These are phyloP conservation scores for Tragelaphus imberbis DNA, from an alignment of 2,113 vertebrate species.

Conservation along the genomic window DNA sequence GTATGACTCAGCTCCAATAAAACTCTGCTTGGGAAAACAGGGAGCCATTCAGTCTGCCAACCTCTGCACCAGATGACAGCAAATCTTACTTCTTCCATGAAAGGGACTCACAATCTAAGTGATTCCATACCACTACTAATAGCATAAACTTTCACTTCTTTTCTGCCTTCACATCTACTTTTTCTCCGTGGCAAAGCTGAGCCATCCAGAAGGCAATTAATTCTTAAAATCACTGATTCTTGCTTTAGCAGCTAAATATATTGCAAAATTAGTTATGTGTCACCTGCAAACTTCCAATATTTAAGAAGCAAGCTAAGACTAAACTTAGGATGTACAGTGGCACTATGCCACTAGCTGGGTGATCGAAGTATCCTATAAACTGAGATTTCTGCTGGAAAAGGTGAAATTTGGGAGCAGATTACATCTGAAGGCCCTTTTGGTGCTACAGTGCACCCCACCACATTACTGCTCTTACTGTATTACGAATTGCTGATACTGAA, in stretches of 20 bases:
- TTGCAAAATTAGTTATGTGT: background rate
- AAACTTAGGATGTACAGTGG: background rate
- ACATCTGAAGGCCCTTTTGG: background rate
- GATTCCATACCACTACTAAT: background rate
- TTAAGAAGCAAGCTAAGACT: background rate
- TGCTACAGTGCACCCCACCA: background rate
- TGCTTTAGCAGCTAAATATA: background rate
- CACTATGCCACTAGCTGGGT: background rate
- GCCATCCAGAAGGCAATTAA: background rate
- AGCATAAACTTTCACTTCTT: background rate
- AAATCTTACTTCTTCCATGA: background rate
- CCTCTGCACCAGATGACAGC: background rate
- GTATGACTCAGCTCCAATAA: background rate
- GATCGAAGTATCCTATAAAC: background rate
- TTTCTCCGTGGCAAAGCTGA: background rate
- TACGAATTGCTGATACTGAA: slow-evolving; percentile 96
- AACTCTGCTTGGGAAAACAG: background rate
- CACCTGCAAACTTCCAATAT: background rate
- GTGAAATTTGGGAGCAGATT: background rate
- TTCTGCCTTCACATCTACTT: background rate
- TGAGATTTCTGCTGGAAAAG: background rate
- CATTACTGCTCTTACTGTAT: slow-evolving; percentile 86
- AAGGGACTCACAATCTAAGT: background rate
- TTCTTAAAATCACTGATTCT: background rate
- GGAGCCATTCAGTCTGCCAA: background rate